phyloP scores from a whole-genome alignment of 1,140 invertebrate species.

The Anoplolepis gracilipes region DNA sequence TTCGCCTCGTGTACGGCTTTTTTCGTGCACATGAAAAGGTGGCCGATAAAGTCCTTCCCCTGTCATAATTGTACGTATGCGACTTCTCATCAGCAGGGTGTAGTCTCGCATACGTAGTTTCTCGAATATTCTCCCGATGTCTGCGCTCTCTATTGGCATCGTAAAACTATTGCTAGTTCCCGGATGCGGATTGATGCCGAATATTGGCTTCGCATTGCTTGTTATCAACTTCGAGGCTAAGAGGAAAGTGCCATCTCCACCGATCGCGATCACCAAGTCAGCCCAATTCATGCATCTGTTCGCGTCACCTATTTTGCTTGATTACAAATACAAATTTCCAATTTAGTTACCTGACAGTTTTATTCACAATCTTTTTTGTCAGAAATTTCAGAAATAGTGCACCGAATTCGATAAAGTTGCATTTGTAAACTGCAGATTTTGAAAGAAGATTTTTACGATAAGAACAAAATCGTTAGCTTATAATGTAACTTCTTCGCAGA shows the following conservation, averaged over 20 bases:
- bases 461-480: slow-evolving; percentile 37
- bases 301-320: slow-evolving; percentile 26
- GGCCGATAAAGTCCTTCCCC: slow-evolving; percentile 87
- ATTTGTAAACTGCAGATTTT: too few relatives aligned
- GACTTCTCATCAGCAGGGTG: slow-evolving; percentile 87
- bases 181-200: slow-evolving; percentile 98
- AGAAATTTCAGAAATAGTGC: not conserved
- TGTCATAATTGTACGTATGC: slow-evolving; percentile 94
- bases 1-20: slow-evolving; percentile 85
- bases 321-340: not conserved
- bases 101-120: slow-evolving; percentile 91
- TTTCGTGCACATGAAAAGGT: slow-evolving; percentile 89
- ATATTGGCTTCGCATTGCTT: slow-evolving; percentile 92
- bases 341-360: slow-evolving; percentile 25
- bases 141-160: slow-evolving; percentile 90
- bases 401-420: too few relatives aligned
- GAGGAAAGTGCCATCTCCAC: slow-evolving; percentile 98
- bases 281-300: slow-evolving; percentile 91
- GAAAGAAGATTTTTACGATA: slow-evolving; percentile 1
- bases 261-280: slow-evolving; percentile 96
- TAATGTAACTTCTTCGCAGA: slow-evolving; percentile 26
- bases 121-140: slow-evolving; percentile 89
- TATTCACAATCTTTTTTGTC: not conserved
- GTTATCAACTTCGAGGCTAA: slow-evolving; percentile 94
- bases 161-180: slow-evolving; percentile 95